phyloP scores from a whole-genome alignment of 1,140 invertebrate genomes.

The Anadara kagoshimensis region DNA sequence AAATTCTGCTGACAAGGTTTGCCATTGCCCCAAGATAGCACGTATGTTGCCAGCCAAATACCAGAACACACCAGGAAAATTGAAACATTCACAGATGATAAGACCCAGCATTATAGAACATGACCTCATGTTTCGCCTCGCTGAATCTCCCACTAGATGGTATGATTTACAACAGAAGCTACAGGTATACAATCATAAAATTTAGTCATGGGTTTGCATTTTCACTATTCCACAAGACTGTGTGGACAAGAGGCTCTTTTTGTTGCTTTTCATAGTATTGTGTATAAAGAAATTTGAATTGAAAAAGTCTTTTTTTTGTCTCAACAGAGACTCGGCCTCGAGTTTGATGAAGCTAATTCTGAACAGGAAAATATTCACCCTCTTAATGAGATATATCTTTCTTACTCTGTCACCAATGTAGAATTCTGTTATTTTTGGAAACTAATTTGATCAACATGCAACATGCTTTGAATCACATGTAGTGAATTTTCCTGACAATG shows the following conservation, averaged over 20 bases:
- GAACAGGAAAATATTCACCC: too few relatives aligned
- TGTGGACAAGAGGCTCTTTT: too few relatives aligned
- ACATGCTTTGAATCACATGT: background rate
- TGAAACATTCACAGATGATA: background rate
- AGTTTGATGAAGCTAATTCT: too few relatives aligned
- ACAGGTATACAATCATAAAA: conserved; percentile 47
- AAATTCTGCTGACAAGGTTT: conserved; percentile 55
- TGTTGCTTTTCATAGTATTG: too few relatives aligned
- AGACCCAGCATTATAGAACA: conserved; percentile 58
- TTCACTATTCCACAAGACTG: too few relatives aligned
- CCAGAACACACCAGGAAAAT: conserved; percentile 5
- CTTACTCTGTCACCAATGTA: too few relatives aligned
- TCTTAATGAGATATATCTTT: too few relatives aligned
- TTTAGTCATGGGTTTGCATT: background rate
- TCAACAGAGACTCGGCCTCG: too few relatives aligned
- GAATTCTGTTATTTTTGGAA: too few relatives aligned
- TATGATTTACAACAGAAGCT: conserved; percentile 60
- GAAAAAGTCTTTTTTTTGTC: too few relatives aligned
- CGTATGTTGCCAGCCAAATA: conserved; percentile 51
- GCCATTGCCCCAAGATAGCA: conserved; percentile 44
- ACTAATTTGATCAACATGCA: too few relatives aligned
- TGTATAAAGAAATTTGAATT: too few relatives aligned
- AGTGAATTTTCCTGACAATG: background rate
- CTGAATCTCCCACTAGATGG: conserved; percentile 43
- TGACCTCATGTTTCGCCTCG: conserved; percentile 55